Evolutionary conservation across 2,888 invertebrate genomes (phyloP), one percentile per base, ranked within the genome.

Genomic region (Tortrix viridana): DNA sequence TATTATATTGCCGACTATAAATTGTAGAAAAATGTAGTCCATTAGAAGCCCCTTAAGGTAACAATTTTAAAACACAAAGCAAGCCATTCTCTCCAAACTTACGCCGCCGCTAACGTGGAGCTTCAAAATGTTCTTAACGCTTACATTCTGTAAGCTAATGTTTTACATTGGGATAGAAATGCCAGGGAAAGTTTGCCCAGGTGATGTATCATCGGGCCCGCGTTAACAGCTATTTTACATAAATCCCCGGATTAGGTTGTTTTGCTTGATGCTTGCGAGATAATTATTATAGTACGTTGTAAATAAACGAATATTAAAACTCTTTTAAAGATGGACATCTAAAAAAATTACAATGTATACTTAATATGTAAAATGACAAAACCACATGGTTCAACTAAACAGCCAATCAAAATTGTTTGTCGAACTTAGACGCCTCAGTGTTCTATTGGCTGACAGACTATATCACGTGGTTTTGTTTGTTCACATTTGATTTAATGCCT

Each of bases 81-180:
- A 20, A 55, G 23, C 16, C 26, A 14, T 6, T 47, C 52, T 52
- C 61, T 48, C n/a, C n/a, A 56, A 43, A 47, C 56, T 65, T 65
- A 56, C 22, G 32, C 65, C 65, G 32, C 18, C 22, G 7, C 20
- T 60, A 64, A 64, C 60, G 64, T 55, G 57, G 19, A 54, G 64
- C 57, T 58, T 63, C 58, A 63, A 63, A 66, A 65, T 65, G 60
- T 72, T 69, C 67, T 67, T 71, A 70, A 69, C 66, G 68, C 69
- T 72, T 69, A 69, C 70, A 71, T 66, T 72, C 67, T 72, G 71
- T 70, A 68, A 70, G 67, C 68, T 69, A 73, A 71, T 71, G 74
- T 72, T 71, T 72, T 70, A 71, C 71, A 71, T 67, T 65, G 68
- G 68, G 65, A 71, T 72, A 70, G 69, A 66, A 69, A 66, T 66